These are phyloP conservation scores for Saturnia pavonia DNA, from an alignment of 2,888 invertebrate genomes.

Conservation along the genomic window DNA sequence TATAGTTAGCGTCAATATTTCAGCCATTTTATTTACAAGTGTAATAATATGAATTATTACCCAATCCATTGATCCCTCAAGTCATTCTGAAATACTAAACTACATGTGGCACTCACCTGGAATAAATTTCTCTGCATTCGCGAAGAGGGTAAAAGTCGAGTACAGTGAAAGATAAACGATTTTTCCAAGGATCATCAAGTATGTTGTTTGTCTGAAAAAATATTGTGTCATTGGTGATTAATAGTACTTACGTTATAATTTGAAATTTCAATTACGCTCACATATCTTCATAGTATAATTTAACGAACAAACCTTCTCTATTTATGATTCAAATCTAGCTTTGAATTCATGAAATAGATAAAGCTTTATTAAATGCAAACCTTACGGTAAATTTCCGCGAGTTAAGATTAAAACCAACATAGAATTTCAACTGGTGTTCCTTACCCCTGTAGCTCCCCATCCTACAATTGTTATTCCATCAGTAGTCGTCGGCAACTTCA, in stretches of 20 bases:
- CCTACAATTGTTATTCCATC: constrained; percentile 58
- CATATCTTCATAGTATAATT: too few relatives aligned
- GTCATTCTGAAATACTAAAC: neutral
- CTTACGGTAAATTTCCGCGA: neutral
- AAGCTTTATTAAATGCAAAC: too few relatives aligned
- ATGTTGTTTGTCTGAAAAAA: constrained; percentile 43
- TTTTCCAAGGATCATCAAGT: constrained; percentile 43
- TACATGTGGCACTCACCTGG: constrained; percentile 41
- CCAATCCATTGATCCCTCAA: neutral
- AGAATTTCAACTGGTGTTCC: neutral
- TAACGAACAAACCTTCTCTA: too few relatives aligned
- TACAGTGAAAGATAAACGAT: constrained; percentile 47
- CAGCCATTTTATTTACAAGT: neutral
- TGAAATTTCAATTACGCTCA: too few relatives aligned
- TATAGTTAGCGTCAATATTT: neutral
- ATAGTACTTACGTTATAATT: too few relatives aligned
- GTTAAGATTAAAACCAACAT: neutral
- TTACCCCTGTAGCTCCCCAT: constrained; percentile 65
- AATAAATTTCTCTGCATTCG: constrained; percentile 61
- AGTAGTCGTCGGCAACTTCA: constrained; percentile 43
- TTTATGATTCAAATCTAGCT: too few relatives aligned
- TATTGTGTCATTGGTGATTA: too few relatives aligned
- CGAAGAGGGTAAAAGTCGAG: constrained; percentile 52
- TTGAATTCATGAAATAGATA: too few relatives aligned
- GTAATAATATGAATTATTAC: neutral